Conservation (phyloP, 2,797 vertebrate species). For the Saxicola maurus region DNA sequence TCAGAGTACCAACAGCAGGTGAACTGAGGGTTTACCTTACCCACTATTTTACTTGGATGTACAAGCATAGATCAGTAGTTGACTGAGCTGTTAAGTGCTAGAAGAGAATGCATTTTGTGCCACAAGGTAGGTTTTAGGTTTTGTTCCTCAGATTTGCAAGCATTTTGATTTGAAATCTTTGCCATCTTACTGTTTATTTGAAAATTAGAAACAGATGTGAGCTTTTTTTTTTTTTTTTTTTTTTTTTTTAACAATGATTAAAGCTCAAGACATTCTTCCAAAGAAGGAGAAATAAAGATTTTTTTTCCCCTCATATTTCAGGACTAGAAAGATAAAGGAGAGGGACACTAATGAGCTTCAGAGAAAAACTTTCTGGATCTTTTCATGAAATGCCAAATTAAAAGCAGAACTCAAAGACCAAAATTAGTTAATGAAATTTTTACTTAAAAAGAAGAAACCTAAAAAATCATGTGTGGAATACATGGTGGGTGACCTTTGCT, state of each 20-base stretch:
- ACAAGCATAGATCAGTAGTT: neutral
- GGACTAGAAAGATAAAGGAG: neutral
- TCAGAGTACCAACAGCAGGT: neutral
- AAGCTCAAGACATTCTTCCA: neutral
- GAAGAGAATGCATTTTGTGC: neutral
- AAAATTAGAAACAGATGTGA: neutral
- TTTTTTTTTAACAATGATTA: neutral
- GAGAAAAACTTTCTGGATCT: neutral
- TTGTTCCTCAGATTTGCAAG: neutral
- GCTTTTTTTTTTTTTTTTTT: neutral
- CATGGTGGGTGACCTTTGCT: neutral
- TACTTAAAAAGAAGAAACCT: neutral
- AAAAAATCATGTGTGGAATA: neutral
- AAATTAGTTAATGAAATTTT: neutral
- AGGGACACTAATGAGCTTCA: neutral
- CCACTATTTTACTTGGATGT: neutral
- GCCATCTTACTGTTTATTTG: neutral
- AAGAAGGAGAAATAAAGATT: neutral
- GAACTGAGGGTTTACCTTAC: neutral
- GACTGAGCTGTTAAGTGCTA: neutral
- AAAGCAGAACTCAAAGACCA: neutral
- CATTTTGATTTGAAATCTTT: neutral
- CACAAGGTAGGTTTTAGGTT: neutral
- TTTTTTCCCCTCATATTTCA: neutral
- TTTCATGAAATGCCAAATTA: neutral